Conservation (phyloP, 2,113 vertebrate genomes). For the Parotia lawesii region DNA sequence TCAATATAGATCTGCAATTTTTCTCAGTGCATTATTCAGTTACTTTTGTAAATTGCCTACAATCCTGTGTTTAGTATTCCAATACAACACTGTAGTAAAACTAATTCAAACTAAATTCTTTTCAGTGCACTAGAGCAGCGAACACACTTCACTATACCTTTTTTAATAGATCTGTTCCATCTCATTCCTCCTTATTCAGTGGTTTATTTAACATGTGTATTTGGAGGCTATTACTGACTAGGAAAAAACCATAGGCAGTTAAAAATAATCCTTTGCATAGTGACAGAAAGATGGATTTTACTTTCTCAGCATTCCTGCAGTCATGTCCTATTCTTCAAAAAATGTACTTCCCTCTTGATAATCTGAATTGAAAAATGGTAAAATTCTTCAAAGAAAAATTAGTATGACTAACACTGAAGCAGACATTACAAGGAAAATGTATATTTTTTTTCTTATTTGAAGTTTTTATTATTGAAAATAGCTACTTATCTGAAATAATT, state of each 20-base stretch:
- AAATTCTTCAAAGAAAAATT: neutral
- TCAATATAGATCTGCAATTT: neutral
- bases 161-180: neutral
- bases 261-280: neutral
- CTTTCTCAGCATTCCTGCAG: neutral
- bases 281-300: slow-evolving; percentile 33
- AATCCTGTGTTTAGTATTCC: neutral
- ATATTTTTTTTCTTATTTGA: neutral
- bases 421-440: neutral
- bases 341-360: neutral
- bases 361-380: neutral
- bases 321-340: neutral
- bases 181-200: slow-evolving; percentile 3
- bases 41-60: neutral
- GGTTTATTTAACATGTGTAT: neutral
- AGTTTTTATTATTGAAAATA: neutral
- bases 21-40: neutral
- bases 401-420: neutral
- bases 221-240: neutral
- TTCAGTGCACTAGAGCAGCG: neutral
- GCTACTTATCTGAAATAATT: neutral
- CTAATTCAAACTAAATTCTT: neutral
- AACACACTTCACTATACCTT: neutral
- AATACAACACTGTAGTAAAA: neutral
- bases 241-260: neutral